Evolutionary conservation across 2,888 invertebrate species (phyloP), one percentile per base, ranked within the genome.

Genomic region (Plagiodera versicolora): DNA sequence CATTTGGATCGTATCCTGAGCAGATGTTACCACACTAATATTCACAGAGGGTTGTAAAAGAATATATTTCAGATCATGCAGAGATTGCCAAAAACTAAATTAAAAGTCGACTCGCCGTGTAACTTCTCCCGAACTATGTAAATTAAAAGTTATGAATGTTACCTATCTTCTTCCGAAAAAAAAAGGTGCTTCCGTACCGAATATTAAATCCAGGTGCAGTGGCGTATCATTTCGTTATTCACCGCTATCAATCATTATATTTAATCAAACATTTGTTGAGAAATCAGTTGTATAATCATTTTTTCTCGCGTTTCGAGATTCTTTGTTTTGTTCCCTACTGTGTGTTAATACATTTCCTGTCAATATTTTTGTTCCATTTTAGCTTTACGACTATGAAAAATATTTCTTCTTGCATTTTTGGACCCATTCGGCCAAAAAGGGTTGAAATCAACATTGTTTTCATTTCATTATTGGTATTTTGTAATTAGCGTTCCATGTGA

Each of bases 1-100:
- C 71, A 70, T 74, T 71, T 72, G 24, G 28, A 53, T 72, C 71
- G 71, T 75, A 75, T 74, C 63, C 51, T 30, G 51, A 56, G 70
- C 76, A 76, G 77, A 76, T 77, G 77, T 70, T 75, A 70, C 75
- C 66, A 62, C 65, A 72, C 71, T 72, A 67, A 67, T 62, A 63
- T 64, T 68, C 11, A 39, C 65, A 56, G 67, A 64, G 69, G 67
- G 65, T 64, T 63, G 64, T 67, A 69, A 67, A 68, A 70, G 24
- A 70, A 69, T 69, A 72, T 69, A 68, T 69, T 70, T 68, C 65
- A 63, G 67, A 70, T 71, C 66, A 62, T 69, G 69, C 67, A 60
- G 70, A 64, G 62, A 70, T 67, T 63, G 66, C 64, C 67, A 57
- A 65, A 71, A 72, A 70, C 67, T 70, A 72, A 73, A 73, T 72